Percentiles rank a stretch among this genome's conserved stretches.
Conservation (phyloP, 1,140 invertebrate genomes). For the Phenacoccus solenopsis region DNA sequence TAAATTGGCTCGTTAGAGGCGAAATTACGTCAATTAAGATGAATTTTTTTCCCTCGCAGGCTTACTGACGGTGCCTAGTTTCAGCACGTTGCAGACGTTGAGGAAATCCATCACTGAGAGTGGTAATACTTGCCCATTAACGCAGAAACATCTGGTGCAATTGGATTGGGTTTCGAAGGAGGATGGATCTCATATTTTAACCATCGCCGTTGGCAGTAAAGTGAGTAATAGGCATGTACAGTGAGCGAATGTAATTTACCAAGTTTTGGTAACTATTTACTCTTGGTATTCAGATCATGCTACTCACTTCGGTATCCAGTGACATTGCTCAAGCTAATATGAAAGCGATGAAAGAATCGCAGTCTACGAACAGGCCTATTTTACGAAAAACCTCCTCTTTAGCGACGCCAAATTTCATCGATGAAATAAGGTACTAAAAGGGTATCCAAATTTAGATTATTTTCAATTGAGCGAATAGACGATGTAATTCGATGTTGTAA, state of each 20-base stretch:
- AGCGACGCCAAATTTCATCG: conserved; percentile 66
- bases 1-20: neutral
- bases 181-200: conserved; percentile 94
- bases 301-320: conserved; percentile 74
- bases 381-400: conserved; percentile 74
- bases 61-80: conserved; percentile 77
- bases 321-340: conserved; percentile 82
- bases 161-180: conserved; percentile 98
- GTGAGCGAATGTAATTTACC: neutral
- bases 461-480: too few relatives aligned
- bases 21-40: too few relatives aligned
- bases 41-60: conserved; percentile 37
- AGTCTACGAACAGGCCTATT: conserved; percentile 64
- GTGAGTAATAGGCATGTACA: conserved; percentile 25
- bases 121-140: conserved; percentile 75
- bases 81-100: conserved; percentile 79
- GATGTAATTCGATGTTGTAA: too few relatives aligned
- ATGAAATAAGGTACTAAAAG: conserved; percentile 54
- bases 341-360: conserved; percentile 73
- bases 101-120: conserved; percentile 80
- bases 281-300: conserved; percentile 45
- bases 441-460: neutral
- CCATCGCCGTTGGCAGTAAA: conserved; percentile 89
- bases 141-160: conserved; percentile 75
- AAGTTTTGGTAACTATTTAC: neutral